Evolutionary conservation across 1,140 invertebrate species (phyloP).

Genomic region (Leptinotarsa undecemlineata): DNA sequence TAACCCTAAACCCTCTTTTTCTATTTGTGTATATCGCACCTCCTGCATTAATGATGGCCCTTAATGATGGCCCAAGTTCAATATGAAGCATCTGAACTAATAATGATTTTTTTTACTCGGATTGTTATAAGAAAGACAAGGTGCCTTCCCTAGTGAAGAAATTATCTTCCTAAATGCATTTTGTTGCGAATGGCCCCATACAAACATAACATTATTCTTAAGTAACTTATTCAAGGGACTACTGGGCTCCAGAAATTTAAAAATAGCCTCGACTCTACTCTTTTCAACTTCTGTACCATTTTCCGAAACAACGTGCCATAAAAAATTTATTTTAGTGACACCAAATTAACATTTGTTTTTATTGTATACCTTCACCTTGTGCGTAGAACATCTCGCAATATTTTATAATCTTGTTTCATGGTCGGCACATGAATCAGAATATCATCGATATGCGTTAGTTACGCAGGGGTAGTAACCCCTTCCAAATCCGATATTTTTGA

Average conservation of each 20-base stretch:
- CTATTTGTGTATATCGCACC: constrained; percentile 51
- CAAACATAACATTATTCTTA: neutral
- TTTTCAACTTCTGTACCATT: neutral
- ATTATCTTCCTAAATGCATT: constrained; percentile 5
- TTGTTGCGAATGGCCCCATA: neutral
- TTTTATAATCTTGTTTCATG: neutral
- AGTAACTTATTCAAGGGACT: neutral
- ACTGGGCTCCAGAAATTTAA: neutral
- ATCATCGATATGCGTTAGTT: neutral
- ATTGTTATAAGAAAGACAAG: neutral
- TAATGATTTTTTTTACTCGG: constrained; percentile 6
- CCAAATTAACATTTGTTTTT: neutral
- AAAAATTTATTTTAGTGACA: neutral
- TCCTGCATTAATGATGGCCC: constrained; percentile 32
- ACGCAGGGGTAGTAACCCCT: too few species aligned
- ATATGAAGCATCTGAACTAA: constrained; percentile 11
- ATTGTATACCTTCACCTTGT: neutral
- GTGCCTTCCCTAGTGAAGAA: neutral
- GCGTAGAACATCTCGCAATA: neutral
- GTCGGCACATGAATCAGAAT: neutral
- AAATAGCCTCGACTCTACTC: neutral
- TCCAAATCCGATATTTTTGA: constrained; percentile 10
- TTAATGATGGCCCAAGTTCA: constrained; percentile 25
- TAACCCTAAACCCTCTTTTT: constrained; percentile 55
- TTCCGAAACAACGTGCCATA: neutral